These are phyloP conservation scores for Eubucco bourcierii DNA, from an alignment of 2,113 vertebrate genomes.

Conservation along the genomic window DNA sequence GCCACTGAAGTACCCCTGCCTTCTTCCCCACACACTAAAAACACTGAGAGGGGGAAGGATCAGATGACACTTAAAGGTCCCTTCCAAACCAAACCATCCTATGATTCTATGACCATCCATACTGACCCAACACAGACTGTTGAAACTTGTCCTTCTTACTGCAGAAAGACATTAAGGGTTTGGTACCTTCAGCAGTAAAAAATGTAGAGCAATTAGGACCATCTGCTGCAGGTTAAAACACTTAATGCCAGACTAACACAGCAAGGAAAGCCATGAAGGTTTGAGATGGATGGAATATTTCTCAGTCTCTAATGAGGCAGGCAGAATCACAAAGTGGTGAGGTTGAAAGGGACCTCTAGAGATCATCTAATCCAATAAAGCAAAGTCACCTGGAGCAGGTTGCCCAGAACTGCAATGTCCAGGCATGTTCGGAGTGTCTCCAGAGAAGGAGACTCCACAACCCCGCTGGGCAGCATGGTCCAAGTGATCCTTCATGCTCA, in stretches of 20 bases:
- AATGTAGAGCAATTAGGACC: not conserved
- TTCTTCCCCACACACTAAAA: not conserved
- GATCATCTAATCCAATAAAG: too few relatives aligned
- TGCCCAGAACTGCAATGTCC: too few relatives aligned
- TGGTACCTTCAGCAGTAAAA: not conserved
- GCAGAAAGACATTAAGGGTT: not conserved
- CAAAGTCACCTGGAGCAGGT: too few relatives aligned
- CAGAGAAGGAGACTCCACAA: too few relatives aligned
- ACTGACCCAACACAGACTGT: accelerated
- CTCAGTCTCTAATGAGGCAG: not conserved
- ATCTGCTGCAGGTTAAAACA: not conserved
- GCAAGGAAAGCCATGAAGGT: not conserved
- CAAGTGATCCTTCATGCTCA: not conserved
- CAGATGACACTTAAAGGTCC: too few relatives aligned
- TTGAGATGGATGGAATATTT: not conserved
- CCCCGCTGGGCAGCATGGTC: not conserved
- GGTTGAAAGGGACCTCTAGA: too few relatives aligned
- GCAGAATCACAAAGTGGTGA: too few relatives aligned
- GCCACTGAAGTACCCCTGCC: not conserved
- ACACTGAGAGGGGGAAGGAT: not conserved
- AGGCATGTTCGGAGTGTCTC: too few relatives aligned
- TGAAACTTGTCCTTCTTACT: not conserved
- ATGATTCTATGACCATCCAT: too few relatives aligned
- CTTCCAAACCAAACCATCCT: too few relatives aligned
- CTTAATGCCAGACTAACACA: not conserved